Evolutionary conservation across 2,113 vertebrate species (phyloP).

Genomic region (Glaucidium brasilianum): DNA sequence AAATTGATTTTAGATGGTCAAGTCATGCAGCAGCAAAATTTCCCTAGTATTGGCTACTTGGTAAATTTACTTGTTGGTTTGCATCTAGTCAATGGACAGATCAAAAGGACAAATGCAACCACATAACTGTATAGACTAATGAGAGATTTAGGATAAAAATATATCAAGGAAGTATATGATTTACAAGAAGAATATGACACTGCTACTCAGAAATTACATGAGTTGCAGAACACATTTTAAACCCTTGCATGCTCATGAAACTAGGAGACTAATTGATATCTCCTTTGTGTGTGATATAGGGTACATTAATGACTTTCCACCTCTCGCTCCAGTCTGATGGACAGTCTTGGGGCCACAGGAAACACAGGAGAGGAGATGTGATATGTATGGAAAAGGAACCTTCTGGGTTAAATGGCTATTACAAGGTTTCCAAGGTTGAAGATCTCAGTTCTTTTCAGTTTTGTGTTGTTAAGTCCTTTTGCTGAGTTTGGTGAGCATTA

Average conservation of each 20-base stretch:
- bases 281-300: not conserved
- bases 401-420: not conserved
- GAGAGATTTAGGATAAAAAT: not conserved
- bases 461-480: not conserved
- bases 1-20: not conserved
- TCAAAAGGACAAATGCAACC: not conserved
- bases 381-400: fast-evolving
- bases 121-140: not conserved
- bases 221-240: not conserved
- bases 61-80: not conserved
- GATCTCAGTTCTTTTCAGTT: not conserved
- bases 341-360: not conserved
- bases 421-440: not conserved
- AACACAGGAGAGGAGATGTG: not conserved
- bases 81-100: not conserved
- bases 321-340: not conserved
- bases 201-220: not conserved
- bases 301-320: not conserved
- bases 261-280: not conserved
- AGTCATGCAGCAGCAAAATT: not conserved
- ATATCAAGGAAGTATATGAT: not conserved
- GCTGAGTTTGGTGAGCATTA: not conserved
- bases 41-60: not conserved
- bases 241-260: not conserved
- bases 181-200: not conserved